Conservation (phyloP, 2,797 vertebrate genomes). For the Anguilla marmorata region DNA sequence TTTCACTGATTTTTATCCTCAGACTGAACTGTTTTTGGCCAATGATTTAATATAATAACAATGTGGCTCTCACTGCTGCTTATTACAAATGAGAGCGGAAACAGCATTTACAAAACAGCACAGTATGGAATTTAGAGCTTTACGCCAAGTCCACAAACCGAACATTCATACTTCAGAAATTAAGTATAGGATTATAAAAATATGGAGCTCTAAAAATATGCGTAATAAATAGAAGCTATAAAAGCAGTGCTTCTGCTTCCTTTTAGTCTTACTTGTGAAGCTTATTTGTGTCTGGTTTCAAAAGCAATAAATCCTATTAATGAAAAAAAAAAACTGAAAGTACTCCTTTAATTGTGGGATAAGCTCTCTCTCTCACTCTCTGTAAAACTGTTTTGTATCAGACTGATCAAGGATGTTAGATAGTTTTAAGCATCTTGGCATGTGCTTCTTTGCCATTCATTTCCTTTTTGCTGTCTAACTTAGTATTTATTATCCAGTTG, state of each 20-base stretch:
- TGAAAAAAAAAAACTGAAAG: background rate
- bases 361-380: background rate
- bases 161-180: constrained; percentile 7
- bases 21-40: background rate
- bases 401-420: background rate
- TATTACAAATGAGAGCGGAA: constrained; percentile 16
- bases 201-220: background rate
- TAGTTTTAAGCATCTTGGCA: background rate
- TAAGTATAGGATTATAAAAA: constrained; percentile 21
- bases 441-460: background rate
- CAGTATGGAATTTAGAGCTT: background rate
- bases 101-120: background rate
- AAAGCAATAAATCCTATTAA: constrained; percentile 1
- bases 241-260: constrained; percentile 6
- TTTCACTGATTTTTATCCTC: background rate
- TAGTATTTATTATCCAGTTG: background rate
- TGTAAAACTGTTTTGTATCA: background rate
- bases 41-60: background rate
- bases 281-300: background rate
- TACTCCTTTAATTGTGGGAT: background rate
- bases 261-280: background rate
- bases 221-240: background rate
- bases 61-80: background rate
- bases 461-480: background rate
- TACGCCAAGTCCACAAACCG: constrained; percentile 4